These are phyloP conservation scores for Pyralis farinalis DNA, from an alignment of 2,888 invertebrate genomes.

Conservation along the genomic window DNA sequence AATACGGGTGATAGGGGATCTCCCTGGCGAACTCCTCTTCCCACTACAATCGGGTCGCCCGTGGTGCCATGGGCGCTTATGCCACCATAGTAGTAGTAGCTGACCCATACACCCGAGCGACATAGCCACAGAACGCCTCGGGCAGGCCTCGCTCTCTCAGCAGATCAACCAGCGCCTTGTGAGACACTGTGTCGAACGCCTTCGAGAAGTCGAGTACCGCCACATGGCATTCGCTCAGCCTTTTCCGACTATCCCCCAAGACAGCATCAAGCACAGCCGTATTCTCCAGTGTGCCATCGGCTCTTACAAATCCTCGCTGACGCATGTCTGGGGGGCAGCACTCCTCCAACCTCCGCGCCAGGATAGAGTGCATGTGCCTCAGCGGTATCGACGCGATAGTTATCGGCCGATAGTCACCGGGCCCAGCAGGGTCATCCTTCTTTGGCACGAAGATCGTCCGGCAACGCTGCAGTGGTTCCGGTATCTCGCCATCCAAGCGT, in stretches of 20 bases:
- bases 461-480: background rate
- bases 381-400: conserved; percentile 16
- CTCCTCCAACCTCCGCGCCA: conserved; percentile 21
- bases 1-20: background rate
- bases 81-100: too few species aligned
- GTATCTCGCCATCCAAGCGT: background rate
- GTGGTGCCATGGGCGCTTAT: too few species aligned
- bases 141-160: background rate
- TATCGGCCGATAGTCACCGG: too few species aligned
- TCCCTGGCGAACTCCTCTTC: background rate
- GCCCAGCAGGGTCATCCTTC: too few species aligned
- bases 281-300: conserved; percentile 46
- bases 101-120: background rate
- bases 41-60: background rate
- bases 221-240: background rate
- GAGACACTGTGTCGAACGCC: too few species aligned
- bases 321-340: conserved; percentile 27
- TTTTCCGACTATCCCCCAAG: background rate
- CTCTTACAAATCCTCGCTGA: conserved; percentile 28
- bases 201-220: background rate
- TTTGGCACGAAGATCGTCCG: conserved; percentile 27
- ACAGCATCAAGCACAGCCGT: conserved; percentile 5
- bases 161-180: background rate
- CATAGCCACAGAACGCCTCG: background rate
- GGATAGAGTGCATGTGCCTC: conserved; percentile 26